Evolutionary conservation across 2,888 invertebrate species (phyloP).

Genomic region (Papilio demoleus): DNA sequence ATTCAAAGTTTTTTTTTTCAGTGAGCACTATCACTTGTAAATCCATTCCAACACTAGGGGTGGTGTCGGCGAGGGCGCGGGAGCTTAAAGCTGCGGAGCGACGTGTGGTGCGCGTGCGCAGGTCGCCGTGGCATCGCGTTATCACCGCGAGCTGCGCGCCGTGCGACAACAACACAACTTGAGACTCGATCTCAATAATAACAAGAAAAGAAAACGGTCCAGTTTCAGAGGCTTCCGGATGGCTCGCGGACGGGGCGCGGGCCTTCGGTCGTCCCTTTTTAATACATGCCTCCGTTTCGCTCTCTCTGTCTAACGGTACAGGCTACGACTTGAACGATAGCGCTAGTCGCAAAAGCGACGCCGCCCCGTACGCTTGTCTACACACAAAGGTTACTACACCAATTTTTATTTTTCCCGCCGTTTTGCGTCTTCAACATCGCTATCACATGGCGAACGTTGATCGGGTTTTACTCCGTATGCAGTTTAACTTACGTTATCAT

Average conservation of each 20-base stretch:
- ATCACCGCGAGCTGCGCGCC: conserved; percentile 80
- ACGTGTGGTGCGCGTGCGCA: conserved; percentile 72
- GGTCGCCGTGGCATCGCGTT: conserved; percentile 80
- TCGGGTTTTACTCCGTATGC: conserved; percentile 8
- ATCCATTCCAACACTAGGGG: conserved; percentile 74
- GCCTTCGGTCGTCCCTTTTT: conserved; percentile 62
- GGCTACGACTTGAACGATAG: conserved; percentile 74
- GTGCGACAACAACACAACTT: conserved; percentile 83
- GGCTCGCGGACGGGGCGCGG: conserved; percentile 76
- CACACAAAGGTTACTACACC: conserved; percentile 39
- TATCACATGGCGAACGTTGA: conserved; percentile 29
- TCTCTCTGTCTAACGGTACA: conserved; percentile 80
- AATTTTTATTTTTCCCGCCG: conserved; percentile 55
- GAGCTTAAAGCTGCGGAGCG: conserved; percentile 75
- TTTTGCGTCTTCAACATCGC: conserved; percentile 63
- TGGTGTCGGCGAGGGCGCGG: conserved; percentile 61
- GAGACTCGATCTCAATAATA: conserved; percentile 82
- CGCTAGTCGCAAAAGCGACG: conserved; percentile 76
- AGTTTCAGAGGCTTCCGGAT: conserved; percentile 84
- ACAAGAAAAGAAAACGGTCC: conserved; percentile 84
- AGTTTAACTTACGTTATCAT: not conserved
- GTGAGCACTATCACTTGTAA: conserved; percentile 65
- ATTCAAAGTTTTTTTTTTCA: conserved; percentile 56
- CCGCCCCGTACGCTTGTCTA: conserved; percentile 61
- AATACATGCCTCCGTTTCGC: conserved; percentile 60